Evolutionary conservation across 2,888 invertebrate species (phyloP).

Genomic region (Acrobasis repandana): DNA sequence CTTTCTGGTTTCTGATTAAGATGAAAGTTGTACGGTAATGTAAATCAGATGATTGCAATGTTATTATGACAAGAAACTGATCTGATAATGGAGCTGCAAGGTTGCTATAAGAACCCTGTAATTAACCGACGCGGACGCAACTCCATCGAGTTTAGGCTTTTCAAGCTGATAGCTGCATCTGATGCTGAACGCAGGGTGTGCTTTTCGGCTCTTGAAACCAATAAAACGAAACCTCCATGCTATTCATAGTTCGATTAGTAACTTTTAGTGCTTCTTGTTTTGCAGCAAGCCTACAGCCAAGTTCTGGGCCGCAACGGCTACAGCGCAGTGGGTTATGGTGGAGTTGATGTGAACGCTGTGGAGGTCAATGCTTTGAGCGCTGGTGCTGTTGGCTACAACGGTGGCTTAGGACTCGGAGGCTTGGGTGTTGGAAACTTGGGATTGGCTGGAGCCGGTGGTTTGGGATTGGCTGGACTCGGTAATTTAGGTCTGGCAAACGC

Average conservation of each 20-base stretch:
- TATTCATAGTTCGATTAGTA: background rate
- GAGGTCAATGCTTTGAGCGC: background rate
- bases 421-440: slow-evolving; percentile 10
- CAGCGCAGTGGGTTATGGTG: background rate
- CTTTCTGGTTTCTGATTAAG: too few relatives aligned
- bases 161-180: too few relatives aligned
- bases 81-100: too few relatives aligned
- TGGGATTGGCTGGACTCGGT: slow-evolving; percentile 10
- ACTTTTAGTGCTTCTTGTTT: slow-evolving; percentile 9
- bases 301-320: background rate
- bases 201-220: too few relatives aligned
- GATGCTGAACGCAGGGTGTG: too few relatives aligned
- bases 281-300: slow-evolving; percentile 33
- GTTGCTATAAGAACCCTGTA: too few relatives aligned
- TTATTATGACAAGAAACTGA: too few relatives aligned
- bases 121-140: too few relatives aligned
- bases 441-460: slow-evolving; percentile 12
- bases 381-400: slow-evolving; percentile 46
- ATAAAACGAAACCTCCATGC: too few relatives aligned
- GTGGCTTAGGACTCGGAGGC: slow-evolving; percentile 24
- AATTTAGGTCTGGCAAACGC: background rate
- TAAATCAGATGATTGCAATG: too few relatives aligned
- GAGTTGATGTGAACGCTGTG: background rate
- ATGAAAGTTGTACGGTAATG: too few relatives aligned
- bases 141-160: too few relatives aligned